Evolutionary conservation across 37 sponge, comb jelly and placozoan species (phyloP).

Genomic region (Haliclona indistincta): DNA sequence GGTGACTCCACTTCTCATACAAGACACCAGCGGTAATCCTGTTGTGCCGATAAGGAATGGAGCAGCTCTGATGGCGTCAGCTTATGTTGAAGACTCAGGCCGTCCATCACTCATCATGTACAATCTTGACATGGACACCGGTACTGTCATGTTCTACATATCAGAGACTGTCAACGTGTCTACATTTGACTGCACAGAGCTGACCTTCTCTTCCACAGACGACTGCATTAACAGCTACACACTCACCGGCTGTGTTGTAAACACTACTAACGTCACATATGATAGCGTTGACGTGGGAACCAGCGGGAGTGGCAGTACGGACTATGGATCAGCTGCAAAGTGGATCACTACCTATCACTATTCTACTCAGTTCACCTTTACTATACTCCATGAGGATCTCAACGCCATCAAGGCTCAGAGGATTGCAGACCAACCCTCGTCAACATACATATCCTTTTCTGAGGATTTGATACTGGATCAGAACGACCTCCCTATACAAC

Average conservation of each 20-base stretch:
- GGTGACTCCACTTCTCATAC: conserved; percentile 40
- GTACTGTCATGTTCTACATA: conserved; percentile 57
- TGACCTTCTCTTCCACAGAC: conserved; percentile 54
- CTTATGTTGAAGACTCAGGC: conserved; percentile 45
- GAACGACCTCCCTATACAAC: conserved; percentile 50
- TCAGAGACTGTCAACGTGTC: conserved; percentile 85
- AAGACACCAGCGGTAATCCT: conserved; percentile 78
- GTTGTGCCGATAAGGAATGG: conserved; percentile 69
- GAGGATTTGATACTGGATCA: conserved; percentile 56
- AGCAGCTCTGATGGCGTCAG: conserved; percentile 45
- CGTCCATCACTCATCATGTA: conserved; percentile 55
- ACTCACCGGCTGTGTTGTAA: conserved; percentile 69
- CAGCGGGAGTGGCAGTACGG: conserved; percentile 67
- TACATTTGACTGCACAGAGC: conserved; percentile 62
- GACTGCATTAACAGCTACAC: conserved; percentile 53
- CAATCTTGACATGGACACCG: conserved; percentile 69
- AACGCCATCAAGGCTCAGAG: conserved; percentile 75
- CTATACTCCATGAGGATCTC: conserved; percentile 61
- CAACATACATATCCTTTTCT: conserved; percentile 63
- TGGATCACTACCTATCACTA: conserved; percentile 82
- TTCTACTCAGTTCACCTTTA: conserved; percentile 46
- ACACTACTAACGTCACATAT: conserved; percentile 53
- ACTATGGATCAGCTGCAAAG: conserved; percentile 80
- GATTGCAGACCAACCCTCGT: conserved; percentile 49
- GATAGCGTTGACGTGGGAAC: conserved; percentile 77